A percentile compares a stretch with the other conserved stretches of the same genome.
Evolutionary conservation across 2,888 invertebrate genomes (phyloP).

Genomic region (Trichopria drosophilae): DNA sequence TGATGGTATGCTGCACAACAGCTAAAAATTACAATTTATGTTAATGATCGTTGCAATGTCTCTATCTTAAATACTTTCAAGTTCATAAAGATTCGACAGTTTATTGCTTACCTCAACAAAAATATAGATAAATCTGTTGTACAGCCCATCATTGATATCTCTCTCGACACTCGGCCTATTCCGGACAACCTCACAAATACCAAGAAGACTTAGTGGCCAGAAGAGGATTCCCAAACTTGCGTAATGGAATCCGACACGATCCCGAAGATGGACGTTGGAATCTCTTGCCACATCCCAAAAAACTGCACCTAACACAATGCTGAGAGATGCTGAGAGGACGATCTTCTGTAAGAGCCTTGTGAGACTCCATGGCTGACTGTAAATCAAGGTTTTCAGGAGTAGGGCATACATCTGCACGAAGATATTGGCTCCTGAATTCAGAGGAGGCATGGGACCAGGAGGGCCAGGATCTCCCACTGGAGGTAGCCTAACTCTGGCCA

Average conservation of each 20-base stretch:
- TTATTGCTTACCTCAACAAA: slow-evolving; percentile 72
- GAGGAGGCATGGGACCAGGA: slow-evolving; percentile 74
- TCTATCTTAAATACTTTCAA: neutral
- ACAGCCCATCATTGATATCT: slow-evolving; percentile 79
- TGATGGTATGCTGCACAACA: slow-evolving; percentile 76
- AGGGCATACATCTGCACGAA: slow-evolving; percentile 72
- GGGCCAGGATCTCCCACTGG: slow-evolving; percentile 73
- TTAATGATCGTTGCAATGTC: no score
- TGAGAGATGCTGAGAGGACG: slow-evolving; percentile 78
- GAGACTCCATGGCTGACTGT: slow-evolving; percentile 83
- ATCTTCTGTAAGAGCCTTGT: slow-evolving; percentile 78
- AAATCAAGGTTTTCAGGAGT: slow-evolving; percentile 69
- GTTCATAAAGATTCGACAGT: neutral
- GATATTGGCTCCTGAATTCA: slow-evolving; percentile 67
- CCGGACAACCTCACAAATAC: slow-evolving; percentile 56
- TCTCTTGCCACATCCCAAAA: slow-evolving; percentile 87
- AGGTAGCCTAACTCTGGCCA: slow-evolving; percentile 72
- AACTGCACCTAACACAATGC: slow-evolving; percentile 81
- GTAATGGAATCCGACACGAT: slow-evolving; percentile 86
- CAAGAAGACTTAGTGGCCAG: slow-evolving; percentile 69
- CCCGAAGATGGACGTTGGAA: slow-evolving; percentile 72
- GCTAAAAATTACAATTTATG: no score
- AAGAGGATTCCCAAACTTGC: slow-evolving; percentile 75
- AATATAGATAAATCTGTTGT: slow-evolving; percentile 77
- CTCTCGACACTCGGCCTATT: slow-evolving; percentile 68